Conservation (phyloP, 2,888 invertebrate genomes). For the Caenorhabditis sinica region DNA sequence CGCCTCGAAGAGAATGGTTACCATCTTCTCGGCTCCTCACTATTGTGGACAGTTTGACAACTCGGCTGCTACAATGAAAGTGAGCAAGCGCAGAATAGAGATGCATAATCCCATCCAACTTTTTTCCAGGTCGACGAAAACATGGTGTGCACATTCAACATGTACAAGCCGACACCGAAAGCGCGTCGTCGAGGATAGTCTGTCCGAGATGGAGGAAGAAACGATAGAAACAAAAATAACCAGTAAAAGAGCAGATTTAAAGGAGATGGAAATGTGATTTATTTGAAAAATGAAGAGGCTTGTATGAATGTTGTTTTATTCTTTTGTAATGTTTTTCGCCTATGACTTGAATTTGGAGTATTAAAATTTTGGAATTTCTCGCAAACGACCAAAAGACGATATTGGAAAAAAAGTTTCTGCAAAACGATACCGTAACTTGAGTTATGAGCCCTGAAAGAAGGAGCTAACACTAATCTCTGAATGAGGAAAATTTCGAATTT, state of each 20-base stretch:
- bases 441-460: too few species aligned
- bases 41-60: conserved; percentile 81
- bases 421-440: too few species aligned
- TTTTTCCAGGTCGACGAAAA: conserved; percentile 73
- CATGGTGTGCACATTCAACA: conserved; percentile 77
- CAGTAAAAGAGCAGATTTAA: not conserved
- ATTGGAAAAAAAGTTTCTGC: too few species aligned
- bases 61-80: conserved; percentile 78
- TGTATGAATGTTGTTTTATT: too few species aligned
- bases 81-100: conserved; percentile 19
- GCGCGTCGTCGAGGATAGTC: conserved; percentile 30
- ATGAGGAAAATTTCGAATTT: too few species aligned
- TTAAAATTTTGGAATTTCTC: too few species aligned
- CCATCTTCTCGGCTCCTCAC: conserved; percentile 79
- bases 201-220: not conserved
- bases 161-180: conserved; percentile 75
- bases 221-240: not conserved
- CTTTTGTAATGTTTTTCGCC: too few species aligned
- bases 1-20: conserved; percentile 77
- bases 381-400: too few species aligned
- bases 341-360: too few species aligned
- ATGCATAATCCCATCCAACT: not conserved
- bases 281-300: not conserved
- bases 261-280: not conserved
- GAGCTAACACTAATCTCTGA: too few species aligned